Conservation (phyloP, 2,113 vertebrate species). For the Camelus bactrianus region DNA sequence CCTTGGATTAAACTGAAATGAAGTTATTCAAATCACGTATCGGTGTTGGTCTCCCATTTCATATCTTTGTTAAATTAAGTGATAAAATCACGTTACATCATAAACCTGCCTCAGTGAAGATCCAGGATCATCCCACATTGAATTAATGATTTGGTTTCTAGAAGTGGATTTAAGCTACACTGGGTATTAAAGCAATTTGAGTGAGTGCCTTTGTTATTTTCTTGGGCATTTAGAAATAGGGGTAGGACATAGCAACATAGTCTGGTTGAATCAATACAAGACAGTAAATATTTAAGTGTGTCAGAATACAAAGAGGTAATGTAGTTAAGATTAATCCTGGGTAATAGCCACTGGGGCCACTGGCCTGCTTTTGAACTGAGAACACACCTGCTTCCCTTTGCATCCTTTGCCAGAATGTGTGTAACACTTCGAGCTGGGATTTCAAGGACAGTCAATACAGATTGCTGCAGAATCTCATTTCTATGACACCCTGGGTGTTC, state of each 20-base stretch:
- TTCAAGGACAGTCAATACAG: slow-evolving; percentile 77
- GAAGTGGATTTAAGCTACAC: slow-evolving; percentile 44
- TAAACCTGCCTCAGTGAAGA: background rate
- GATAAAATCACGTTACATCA: slow-evolving; percentile 30
- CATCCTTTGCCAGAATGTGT: slow-evolving; percentile 77
- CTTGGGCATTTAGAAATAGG: slow-evolving; percentile 55
- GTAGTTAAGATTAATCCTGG: slow-evolving; percentile 73
- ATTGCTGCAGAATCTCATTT: slow-evolving; percentile 77
- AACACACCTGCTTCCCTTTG: slow-evolving; percentile 77
- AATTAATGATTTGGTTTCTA: slow-evolving; percentile 61
- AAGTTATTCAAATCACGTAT: slow-evolving; percentile 42
- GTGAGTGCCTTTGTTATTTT: slow-evolving; percentile 54
- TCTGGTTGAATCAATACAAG: slow-evolving; percentile 16
- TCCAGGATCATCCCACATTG: background rate
- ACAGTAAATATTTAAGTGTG: slow-evolving; percentile 71
- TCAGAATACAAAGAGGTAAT: slow-evolving; percentile 61
- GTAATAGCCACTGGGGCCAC: slow-evolving; percentile 63
- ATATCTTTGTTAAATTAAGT: slow-evolving; percentile 60
- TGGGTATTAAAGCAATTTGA: slow-evolving; percentile 40
- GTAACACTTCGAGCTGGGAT: slow-evolving; percentile 70
- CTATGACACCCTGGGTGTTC: slow-evolving; percentile 78
- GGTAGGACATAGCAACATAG: background rate
- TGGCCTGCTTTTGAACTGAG: slow-evolving; percentile 72
- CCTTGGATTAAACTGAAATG: slow-evolving; percentile 28
- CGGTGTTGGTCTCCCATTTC: background rate